Evolutionary conservation across 2,113 vertebrate species (phyloP).

Genomic region (Passer montanus): DNA sequence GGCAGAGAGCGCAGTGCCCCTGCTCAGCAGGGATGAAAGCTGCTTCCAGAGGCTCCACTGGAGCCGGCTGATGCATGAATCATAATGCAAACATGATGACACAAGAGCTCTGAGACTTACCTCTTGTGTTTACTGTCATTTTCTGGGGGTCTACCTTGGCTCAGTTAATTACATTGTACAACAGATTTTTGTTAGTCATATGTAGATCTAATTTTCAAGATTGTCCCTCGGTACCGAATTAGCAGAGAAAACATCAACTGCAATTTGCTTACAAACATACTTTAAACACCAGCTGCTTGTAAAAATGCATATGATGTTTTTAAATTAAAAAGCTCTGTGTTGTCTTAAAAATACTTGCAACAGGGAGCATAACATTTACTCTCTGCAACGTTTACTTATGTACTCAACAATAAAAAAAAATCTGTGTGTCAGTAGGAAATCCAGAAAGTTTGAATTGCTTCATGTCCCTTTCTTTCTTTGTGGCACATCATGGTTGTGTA

Average conservation of each 20-base stretch:
- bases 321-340: constrained; percentile 15
- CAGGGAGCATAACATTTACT: neutral
- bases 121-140: neutral
- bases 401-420: neutral
- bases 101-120: neutral
- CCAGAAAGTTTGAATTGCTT: neutral
- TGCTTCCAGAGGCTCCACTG: neutral
- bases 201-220: constrained; percentile 33
- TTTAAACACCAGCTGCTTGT: constrained; percentile 44
- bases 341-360: neutral
- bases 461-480: neutral
- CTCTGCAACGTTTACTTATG: neutral
- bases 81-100: neutral
- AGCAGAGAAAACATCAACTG: constrained; percentile 3
- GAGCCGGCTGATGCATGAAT: neutral
- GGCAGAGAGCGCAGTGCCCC: constrained; percentile 38
- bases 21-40: neutral
- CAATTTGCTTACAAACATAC: constrained; percentile 49
- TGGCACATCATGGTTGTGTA: neutral
- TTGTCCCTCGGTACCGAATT: constrained; percentile 7
- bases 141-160: neutral
- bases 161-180: neutral
- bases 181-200: constrained; percentile 35
- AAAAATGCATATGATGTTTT: constrained; percentile 7
- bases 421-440: neutral